Base-by-base conservation (phyloP, 2,888 invertebrate genomes). In the Dicranocentrus wangi region DNA sequence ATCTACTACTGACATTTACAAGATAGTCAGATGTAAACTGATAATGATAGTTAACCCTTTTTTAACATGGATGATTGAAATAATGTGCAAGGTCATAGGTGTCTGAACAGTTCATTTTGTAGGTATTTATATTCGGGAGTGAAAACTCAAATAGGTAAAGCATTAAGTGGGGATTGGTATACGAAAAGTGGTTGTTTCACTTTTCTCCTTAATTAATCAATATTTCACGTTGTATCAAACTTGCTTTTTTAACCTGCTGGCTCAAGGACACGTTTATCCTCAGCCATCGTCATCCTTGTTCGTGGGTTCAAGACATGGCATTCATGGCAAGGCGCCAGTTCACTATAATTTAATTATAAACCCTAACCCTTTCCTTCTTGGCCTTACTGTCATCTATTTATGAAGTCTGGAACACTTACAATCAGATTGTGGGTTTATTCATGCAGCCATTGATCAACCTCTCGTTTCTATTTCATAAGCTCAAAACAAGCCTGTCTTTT, bases 321-420 rank as follows among this genome's bases (percentile, higher is more conserved):
- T 19, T 21, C 55, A 55, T n/a, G n/a, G n/a, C n/a, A n/a, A n/a
- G n/a, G n/a, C n/a, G n/a, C n/a, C n/a, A n/a, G n/a, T 19, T 55
- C 10, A 55, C 17, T 21, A 13, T 39, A 13, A 39, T 39, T 39
- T 13, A 8, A 5, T 8, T 39, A 25, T 25, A 55, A 19, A 2
- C 25, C 23, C 25, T 25, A 25, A 55, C 7, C 25, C 7, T 55
- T 55, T 25, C 8, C 25, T 55, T 15, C 25, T 61, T 61, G 39
- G 32, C 61, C 61, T 32, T 32, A 5, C 61, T 61, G 61, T 61
- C 28, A 15, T 47, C 25, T 55, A n/a, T 25, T 55, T 55, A 25
- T 8, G 23, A 25, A 55, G 7, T 10, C 10, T 25, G 5, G 55
- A 47, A 55, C 25, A 25, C 25, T 61, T 61, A 1, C 61, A 17